phyloP scores from a whole-genome alignment of 2,888 invertebrate genomes.

The Agrochola lota region DNA sequence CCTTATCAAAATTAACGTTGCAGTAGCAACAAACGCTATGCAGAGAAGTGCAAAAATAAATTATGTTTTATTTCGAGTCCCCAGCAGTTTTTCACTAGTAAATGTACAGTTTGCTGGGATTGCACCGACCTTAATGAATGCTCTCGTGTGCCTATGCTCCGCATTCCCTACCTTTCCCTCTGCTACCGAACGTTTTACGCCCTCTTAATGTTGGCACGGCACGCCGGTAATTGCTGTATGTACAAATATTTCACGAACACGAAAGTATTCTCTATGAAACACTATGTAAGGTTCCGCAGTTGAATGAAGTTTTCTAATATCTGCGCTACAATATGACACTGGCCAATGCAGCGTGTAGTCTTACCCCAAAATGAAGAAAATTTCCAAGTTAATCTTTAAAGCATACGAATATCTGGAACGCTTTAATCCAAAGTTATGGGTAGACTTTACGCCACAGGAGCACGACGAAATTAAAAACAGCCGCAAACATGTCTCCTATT shows the following conservation, averaged over 20 bases:
- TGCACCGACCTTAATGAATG: conserved; percentile 83
- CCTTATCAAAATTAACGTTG: conserved; percentile 57
- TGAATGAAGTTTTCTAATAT: conserved; percentile 41
- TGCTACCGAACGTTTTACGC: conserved; percentile 74
- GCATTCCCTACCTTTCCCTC: conserved; percentile 71
- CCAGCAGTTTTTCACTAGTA: conserved; percentile 73
- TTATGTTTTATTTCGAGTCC: conserved; percentile 74
- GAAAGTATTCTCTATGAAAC: conserved; percentile 49
- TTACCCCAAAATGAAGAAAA: conserved; percentile 43
- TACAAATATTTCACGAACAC: conserved; percentile 59
- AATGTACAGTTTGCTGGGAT: conserved; percentile 73
- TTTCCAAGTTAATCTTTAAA: conserved; percentile 36
- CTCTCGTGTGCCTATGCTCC: conserved; percentile 75
- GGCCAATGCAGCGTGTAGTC: neutral
- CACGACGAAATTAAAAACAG: conserved; percentile 36
- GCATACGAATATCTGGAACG: conserved; percentile 23
- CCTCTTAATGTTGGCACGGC: conserved; percentile 70
- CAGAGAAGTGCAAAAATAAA: conserved; percentile 70
- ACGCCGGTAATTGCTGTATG: conserved; percentile 70
- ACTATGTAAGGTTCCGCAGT: conserved; percentile 35
- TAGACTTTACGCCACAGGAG: conserved; percentile 15
- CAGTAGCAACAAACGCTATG: conserved; percentile 65
- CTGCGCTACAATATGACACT: conserved; percentile 1
- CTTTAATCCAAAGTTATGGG: conserved; percentile 41
- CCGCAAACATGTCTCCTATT: conserved; percentile 31